Base-by-base conservation (phyloP, 2,113 vertebrate genomes). In the Isurus oxyrinchus region DNA sequence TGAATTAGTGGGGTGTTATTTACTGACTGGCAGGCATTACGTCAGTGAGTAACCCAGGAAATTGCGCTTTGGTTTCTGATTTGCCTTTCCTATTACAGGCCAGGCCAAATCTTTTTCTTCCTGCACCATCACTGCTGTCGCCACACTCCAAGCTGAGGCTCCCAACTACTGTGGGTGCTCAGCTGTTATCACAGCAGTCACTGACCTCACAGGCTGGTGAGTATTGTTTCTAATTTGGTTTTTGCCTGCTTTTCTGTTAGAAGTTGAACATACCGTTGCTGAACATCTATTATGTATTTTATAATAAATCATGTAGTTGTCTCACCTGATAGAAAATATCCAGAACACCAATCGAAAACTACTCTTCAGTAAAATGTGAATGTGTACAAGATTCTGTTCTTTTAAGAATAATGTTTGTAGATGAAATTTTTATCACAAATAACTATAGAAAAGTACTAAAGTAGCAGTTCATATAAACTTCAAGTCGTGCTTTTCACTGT, bases 61-160 rank as follows among this genome's bases (percentile, higher is more conserved):
- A 97, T 98, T 97, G 97, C 96, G 76, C 57, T 97, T 97, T 96
- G 57, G 72, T 97, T 98, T 97, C 96, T 98, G 97, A 97, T 98
- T 97, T 97, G 97, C 96, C 96, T 98, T 98, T 97, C 96, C 97
- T 97, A 97, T 98, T 98, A 96, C 98, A 99, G 99, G 97, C 97
- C 4, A 98, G 98, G 97, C 98, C 98, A 97, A 98, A 97, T 96
- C 97, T 98, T 72, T 98, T 97, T 3, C 96, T 99, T 95, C 98
- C 98, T 95, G 98, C 98, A 10, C 98, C 98, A 19, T 98, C 98
- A 96, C 96, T 97, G 5, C 97, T 98, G 96, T 98, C 98, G 44
- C 98, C 98, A 25, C 98, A 98, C 97, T 97, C 98, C 96, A 98
- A 97, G 96, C 97, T 98, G 96, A 98, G 98, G 86, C 97, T 98